Base-by-base conservation (phyloP, 2,113 vertebrate genomes). In the Melanerpes aurifrons region DNA sequence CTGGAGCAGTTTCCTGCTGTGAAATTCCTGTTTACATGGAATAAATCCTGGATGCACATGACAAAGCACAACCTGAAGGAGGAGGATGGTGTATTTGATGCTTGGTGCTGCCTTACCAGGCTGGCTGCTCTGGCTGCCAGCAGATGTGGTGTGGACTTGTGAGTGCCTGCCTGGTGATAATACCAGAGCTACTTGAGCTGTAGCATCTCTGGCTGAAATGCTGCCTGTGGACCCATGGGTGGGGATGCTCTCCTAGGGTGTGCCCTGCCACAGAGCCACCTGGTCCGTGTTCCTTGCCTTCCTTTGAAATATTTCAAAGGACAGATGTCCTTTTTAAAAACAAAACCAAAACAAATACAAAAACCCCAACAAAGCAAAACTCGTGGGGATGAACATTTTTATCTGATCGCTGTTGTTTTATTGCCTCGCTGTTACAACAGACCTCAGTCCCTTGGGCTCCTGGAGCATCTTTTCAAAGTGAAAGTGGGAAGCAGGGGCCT, bases 131-230 rank as follows among this genome's bases (percentile, higher is more conserved):
- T 50, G 48, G 25, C 45, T 24, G 67, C 37, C 3, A 11, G 20
- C 63, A 28, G 62, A 7, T 2, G 0, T 19, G 88, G 29, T 15
- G 61, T 20, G 35, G 45, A 32, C 54, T 2, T n/a, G 53, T 16
- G 59, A 66, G 50, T 37, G 28, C 18, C 37, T 3, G 1, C 21
- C 43, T 11, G 15, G 47, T 45, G 75, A 15, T 16, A 19, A 7
- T 68, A 29, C 24, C 1, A 2, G 68, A 79, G 63, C 53, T 68
- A 29, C 26, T 1, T 2, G 63, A 72, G 63, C 53, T 0, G 0
- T 9, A 11, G 40, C 48, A 61, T n/a, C 80, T 50, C 50, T 3
- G 5, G 7, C 53, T 58, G n/a, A 53, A 68, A 19, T 10, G 9
- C 54, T 48, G 47, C 1, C 0, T 8, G 15, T 7, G 64, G 69